Base-by-base conservation (phyloP, 2,113 vertebrate species). In the Oncorhynchus tshawytscha region DNA sequence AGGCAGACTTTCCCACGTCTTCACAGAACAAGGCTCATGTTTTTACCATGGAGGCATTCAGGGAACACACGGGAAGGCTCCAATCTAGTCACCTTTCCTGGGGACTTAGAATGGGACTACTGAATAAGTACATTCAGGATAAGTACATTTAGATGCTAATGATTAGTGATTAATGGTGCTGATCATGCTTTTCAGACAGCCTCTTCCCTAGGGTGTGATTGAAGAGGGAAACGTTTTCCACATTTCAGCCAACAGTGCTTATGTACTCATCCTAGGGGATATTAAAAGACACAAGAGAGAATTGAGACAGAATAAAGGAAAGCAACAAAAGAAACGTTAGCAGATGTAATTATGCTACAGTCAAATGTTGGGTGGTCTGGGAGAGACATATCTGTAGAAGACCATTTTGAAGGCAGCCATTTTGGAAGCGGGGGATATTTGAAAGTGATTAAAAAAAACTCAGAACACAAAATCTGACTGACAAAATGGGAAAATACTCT, bases 1-100 rank as follows among this genome's bases (percentile, higher is more conserved):
- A 77, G 68, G 67, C 75, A 72, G 73, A 78, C 73, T 76, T 85
- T 82, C 78, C 78, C 78, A 81, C 29, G 49, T 70, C 34, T 67
- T 67, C 67, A 24, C 54, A 54, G 39, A 70, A 57, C 70, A 54
- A 31, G 54, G n/a, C 25, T 25, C 54, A 8, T 48, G 66, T 72
- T 51, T 62, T n/a, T 20, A 62, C 51, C 51, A 62, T 8, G 2
- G n/a, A 62, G 9, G 59, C 59, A n/a, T n/a, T 62, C 59, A 22
- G n/a, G 59, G 59, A 22, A 62, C 51, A 4, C 51, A 45, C 6
- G 54, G 18, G 59, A n/a, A 22, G 13, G 59, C 59, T 8, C 59
- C 16, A 62, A 54, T 54, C 51, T 18, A 62, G 59, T 22, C 59
- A 62, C n/a, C 59, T 9, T 22, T 22, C 59, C n/a, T 62, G n/a